These are phyloP conservation scores for Smittia aterrima DNA, from an alignment of 2,888 invertebrate genomes.

Conservation along the genomic window DNA sequence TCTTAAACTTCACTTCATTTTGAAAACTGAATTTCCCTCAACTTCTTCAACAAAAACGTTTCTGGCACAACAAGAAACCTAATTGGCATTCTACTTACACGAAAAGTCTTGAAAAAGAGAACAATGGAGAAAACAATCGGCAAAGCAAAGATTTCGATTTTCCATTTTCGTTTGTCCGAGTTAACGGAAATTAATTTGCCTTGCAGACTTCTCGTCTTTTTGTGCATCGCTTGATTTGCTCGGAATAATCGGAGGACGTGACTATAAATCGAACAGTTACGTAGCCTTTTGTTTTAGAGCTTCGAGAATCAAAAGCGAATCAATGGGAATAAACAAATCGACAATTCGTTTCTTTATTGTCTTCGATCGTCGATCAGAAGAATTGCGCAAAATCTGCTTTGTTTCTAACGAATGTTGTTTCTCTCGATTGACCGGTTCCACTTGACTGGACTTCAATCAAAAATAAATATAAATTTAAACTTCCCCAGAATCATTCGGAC, in stretches of 20 bases:
- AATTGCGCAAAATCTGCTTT: slow-evolving; percentile 16
- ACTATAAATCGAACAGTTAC: slow-evolving; percentile 28
- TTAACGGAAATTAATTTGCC: slow-evolving; percentile 2
- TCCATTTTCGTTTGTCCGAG: not conserved
- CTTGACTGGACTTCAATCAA: slow-evolving; percentile 14
- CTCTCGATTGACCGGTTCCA: slow-evolving; percentile 14
- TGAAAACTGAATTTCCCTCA: too few relatives aligned
- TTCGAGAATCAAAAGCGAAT: not conserved
- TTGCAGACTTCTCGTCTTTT: not conserved
- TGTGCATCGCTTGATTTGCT: slow-evolving; percentile 32
- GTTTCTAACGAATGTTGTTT: not conserved
- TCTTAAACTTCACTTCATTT: too few relatives aligned
- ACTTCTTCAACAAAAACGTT: too few relatives aligned
- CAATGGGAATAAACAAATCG: slow-evolving; percentile 13
- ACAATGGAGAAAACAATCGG: slow-evolving; percentile 8
- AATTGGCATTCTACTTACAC: not conserved
- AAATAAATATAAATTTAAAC: not conserved
- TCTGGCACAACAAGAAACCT: not conserved
- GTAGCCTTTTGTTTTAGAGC: slow-evolving; percentile 7
- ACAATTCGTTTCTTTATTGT: not conserved
- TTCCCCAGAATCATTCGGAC: slow-evolving; percentile 7
- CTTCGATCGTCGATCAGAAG: not conserved
- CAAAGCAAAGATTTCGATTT: not conserved
- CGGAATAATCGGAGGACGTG: slow-evolving; percentile 35
- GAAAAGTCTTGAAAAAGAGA: not conserved